Evolutionary conservation across 2,888 invertebrate genomes (phyloP).

Genomic region (Embidobia sp.): DNA sequence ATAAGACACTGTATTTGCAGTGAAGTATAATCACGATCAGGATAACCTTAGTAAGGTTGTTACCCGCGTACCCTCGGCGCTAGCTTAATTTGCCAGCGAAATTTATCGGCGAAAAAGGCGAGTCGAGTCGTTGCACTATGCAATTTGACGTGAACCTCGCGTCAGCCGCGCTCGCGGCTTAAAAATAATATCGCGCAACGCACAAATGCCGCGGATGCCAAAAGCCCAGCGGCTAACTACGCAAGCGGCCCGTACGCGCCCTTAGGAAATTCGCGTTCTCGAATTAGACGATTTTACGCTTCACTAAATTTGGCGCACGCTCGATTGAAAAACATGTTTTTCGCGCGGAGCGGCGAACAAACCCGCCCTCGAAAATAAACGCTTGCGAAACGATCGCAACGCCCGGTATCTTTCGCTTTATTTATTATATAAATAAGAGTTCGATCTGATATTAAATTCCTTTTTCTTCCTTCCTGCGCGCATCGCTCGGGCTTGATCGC

Average conservation of each 20-base stretch:
- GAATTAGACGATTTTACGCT: constrained; percentile 52
- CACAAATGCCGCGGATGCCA: constrained; percentile 37
- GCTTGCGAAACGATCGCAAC: constrained; percentile 36
- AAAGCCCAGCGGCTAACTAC: constrained; percentile 35
- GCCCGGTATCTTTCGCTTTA: constrained; percentile 31
- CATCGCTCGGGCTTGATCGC: background rate
- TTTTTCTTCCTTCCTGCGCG: background rate
- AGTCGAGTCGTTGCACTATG: no score
- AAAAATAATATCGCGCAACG: constrained; percentile 54
- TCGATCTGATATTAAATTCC: constrained; percentile 44
- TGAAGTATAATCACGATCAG: no score
- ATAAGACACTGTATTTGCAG: no score
- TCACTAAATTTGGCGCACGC: constrained; percentile 31
- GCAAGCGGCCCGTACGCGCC: constrained; percentile 33
- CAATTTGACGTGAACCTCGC: no score
- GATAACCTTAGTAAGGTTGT: no score
- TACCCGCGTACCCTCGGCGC: no score
- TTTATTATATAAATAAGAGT: constrained; percentile 43
- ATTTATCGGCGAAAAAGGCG: no score
- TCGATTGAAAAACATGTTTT: constrained; percentile 56
- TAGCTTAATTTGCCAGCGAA: no score
- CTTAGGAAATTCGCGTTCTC: constrained; percentile 47
- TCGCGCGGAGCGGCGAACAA: background rate
- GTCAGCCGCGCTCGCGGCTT: no score
- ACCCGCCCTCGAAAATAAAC: constrained; percentile 1